Base-by-base conservation (phyloP, 2,797 vertebrate species). In the Phalloptychus januarius region DNA sequence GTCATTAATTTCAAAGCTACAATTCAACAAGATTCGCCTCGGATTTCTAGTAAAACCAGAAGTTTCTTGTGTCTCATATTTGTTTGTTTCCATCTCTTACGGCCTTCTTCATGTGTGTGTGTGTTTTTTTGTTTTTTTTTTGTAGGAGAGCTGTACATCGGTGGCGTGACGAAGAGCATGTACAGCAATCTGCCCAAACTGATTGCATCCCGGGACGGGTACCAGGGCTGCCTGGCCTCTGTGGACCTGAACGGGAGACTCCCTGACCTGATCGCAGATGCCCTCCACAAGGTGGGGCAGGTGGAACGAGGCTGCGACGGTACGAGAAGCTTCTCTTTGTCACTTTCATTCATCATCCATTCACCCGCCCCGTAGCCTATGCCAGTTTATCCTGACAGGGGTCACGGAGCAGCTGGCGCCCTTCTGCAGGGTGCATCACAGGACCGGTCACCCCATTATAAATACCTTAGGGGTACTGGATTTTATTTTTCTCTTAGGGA, bases 231-330 rank as follows among this genome's bases (percentile, higher is more conserved):
- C 88, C 93, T 98, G 92, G 97, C 97, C 87, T 98, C 97, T 0
- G 95, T 98, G 85, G 97, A 98, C 91, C 96, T 98, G 88, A 98
- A 98, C 1, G 97, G 97, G 90, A 96, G 97, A 93, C 96, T 98
- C 88, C 97, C 97, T 0, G 96, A 98, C 94, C 97, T 98, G 95
- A 96, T 98, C 6, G 95, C 96, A 1, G 97, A 98, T 74, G 97
- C 97, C 89, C 96, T 97, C 95, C 97, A 97, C 93, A 96, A 96
- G 90, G 96, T 97, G 89, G 97, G 96, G 54, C 95, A 97, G 92
- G 97, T 98, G 92, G 96, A 97, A 90, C 94, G 96, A 95, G 97
- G 97, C 94, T 98, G 97, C 86, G 97, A 97, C 0, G 97, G 97
- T 98, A 90, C 96, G 96, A 8, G 25, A 40, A 8, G 23, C 7